A percentile compares a stretch with the other conserved stretches of the same genome.
Evolutionary conservation across 2,888 invertebrate species (phyloP).

Genomic region (Xestobium rufovillosum): DNA sequence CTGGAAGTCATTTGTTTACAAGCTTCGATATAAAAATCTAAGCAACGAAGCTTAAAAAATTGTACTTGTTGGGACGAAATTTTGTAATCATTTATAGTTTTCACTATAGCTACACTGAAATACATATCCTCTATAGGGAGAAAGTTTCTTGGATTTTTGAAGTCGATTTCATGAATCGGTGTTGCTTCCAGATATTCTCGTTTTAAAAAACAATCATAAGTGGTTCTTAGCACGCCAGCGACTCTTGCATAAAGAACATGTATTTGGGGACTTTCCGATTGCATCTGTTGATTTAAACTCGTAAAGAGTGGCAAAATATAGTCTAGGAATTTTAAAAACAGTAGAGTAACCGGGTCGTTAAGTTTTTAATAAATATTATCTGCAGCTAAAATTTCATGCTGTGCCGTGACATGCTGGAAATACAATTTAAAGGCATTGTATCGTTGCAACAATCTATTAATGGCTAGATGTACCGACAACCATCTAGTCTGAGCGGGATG

Average conservation of each 20-base stretch:
- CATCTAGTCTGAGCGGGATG: constrained; percentile 15
- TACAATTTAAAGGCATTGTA: constrained; percentile 14
- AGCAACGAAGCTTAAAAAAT: constrained; percentile 2
- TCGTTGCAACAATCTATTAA: constrained; percentile 12
- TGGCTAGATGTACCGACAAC: constrained; percentile 15
- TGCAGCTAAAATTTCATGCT: constrained; percentile 6
- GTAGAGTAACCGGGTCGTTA: constrained; percentile 5
- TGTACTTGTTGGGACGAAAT: neutral
- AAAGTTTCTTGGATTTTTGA: constrained; percentile 14
- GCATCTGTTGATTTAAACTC: constrained; percentile 16
- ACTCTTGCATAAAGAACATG: constrained; percentile 12
- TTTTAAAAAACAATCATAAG: constrained; percentile 13
- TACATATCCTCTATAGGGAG: constrained; percentile 15
- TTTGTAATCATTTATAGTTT: neutral
- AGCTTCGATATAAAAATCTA: constrained; percentile 6
- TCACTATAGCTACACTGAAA: constrained; percentile 10
- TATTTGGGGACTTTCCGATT: constrained; percentile 17
- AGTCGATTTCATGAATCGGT: constrained; percentile 17
- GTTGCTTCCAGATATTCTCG: too few relatives aligned
- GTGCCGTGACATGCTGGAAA: constrained; percentile 14
- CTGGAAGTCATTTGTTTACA: neutral
- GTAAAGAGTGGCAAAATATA: constrained; percentile 15
- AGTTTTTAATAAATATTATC: constrained; percentile 10
- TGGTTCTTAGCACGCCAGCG: constrained; percentile 10
- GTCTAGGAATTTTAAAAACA: constrained; percentile 13